Base-by-base conservation (phyloP, 2,113 vertebrate species). In the Hypocryptadius cinnamomeus region DNA sequence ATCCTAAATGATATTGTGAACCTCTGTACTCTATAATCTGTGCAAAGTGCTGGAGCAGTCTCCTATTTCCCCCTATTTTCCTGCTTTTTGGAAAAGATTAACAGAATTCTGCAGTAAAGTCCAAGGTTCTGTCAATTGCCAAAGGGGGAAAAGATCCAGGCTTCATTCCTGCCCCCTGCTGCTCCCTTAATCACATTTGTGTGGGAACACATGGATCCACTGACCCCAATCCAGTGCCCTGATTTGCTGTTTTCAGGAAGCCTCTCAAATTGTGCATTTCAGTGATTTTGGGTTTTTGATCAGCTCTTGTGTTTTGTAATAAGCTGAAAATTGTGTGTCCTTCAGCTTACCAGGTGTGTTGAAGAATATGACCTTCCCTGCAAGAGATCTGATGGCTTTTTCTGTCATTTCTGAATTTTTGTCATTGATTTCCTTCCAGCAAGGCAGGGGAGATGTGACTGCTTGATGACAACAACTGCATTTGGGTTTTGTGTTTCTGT, bases 401-500 rank as follows among this genome's bases (percentile, higher is more conserved):
- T 73, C 28, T 74, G 61, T 68, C 3, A 2, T 57, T 79, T 40
- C 71, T 87, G 54, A 64, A 5, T n/a, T 80, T 89, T 5, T 42
- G 25, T 65, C 31, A 24, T 31, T 48, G 1, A 15, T 83, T 83
- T 54, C 16, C 22, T 40, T 65, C 50, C 64, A 60, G 48, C 28
- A 24, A 23, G 40, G 56, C 63, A 30, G 42, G 5, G 15, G 16
- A 39, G 16, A 24, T 44, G 64, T 44, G 56, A 39, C 42, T 85
- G 35, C 39, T 69, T 10, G 10, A 27, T 71, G 47, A 45, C 40
- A 51, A 64, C 42, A 71, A n/a, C 33, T 72, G 28, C 42, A 15
- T 63, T 84, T 91, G 90, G 59, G 4, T 93, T 96, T 90, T 94
- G 68, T 94, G 73, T 86, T 91, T 94, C 40, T 96, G 25, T 94